Percentiles rank a stretch among this genome's conserved stretches.
Evolutionary conservation across 1,140 invertebrate genomes (phyloP).

Genomic region (Drosophila jambulina): DNA sequence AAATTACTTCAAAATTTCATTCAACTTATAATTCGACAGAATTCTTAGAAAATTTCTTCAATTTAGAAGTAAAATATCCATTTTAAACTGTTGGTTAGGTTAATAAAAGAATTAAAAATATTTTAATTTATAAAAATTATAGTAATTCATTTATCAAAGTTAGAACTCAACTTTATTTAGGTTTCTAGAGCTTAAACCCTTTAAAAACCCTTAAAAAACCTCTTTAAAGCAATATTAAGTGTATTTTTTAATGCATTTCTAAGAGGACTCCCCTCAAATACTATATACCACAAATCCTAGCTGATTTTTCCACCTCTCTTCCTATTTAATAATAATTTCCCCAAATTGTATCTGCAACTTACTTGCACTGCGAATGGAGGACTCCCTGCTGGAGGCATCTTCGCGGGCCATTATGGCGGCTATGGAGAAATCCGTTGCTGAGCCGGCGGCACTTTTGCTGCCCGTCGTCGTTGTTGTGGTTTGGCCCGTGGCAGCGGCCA

Average conservation of each 20-base stretch:
- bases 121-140: not conserved
- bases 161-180: not conserved
- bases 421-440: constrained; percentile 96
- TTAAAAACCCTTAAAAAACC: not conserved
- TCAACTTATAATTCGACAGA: no score
- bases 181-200: fast-evolving
- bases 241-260: not conserved
- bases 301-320: not conserved
- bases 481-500: constrained; percentile 36
- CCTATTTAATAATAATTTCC: not conserved
- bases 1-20: not conserved
- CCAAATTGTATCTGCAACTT: constrained; percentile 47
- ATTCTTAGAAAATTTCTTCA: no score
- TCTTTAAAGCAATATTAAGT: not conserved
- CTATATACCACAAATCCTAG: no score
- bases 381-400: constrained; percentile 87
- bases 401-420: constrained; percentile 95
- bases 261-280: not conserved
- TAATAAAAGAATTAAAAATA: not conserved
- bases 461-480: constrained; percentile 64
- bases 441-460: constrained; percentile 83
- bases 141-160: not conserved
- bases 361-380: constrained; percentile 85
- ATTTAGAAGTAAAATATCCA: not conserved
- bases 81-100: not conserved